Conservation (phyloP, 2,797 vertebrate genomes). For the Sciurus vulgaris region DNA sequence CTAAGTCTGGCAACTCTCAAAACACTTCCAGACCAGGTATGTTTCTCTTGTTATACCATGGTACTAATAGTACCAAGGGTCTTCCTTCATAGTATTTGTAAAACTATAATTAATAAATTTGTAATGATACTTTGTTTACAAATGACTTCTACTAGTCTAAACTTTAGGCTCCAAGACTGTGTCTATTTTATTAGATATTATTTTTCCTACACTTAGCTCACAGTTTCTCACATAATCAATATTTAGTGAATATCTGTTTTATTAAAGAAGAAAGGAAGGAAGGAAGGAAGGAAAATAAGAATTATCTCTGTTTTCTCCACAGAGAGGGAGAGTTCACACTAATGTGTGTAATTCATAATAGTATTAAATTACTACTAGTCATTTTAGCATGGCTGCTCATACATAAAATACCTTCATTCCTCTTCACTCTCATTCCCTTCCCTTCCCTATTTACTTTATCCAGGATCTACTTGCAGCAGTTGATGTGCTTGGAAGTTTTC, state of each 20-base stretch:
- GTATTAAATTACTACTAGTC: background rate
- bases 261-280: background rate
- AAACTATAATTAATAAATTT: background rate
- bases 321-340: background rate
- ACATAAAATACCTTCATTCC: background rate
- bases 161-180: background rate
- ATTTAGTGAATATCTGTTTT: background rate
- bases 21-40: background rate
- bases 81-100: background rate
- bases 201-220: background rate
- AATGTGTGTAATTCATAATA: background rate
- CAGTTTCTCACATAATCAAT: background rate
- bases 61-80: background rate
- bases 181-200: background rate
- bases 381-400: background rate
- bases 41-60: background rate
- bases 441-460: background rate
- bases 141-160: background rate
- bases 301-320: background rate
- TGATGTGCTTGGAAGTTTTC: background rate
- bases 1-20: background rate
- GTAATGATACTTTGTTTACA: background rate
- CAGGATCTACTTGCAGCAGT: background rate
- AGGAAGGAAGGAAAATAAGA: too few relatives aligned
- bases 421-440: background rate